Evolutionary conservation across 2,113 vertebrate species (phyloP), one percentile per base, ranked within the genome.

Genomic region (Hoplias malabaricus): DNA sequence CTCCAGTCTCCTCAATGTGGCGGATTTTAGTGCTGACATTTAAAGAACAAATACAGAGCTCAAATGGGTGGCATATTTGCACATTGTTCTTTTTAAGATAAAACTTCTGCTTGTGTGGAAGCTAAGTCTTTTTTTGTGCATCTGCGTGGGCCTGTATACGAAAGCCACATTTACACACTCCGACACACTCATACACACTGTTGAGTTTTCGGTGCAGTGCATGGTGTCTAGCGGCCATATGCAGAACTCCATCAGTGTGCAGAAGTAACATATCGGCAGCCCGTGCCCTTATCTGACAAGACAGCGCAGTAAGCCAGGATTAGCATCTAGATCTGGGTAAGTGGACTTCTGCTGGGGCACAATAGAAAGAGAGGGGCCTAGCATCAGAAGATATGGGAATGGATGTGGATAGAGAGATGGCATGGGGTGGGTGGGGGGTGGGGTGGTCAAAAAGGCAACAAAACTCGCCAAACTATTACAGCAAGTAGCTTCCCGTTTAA

Each of bases 251-350:
- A 83, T 89, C 89, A 88, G 86, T 89, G 85, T 87, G 86, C 79
- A 84, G 78, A 86, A 89, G 85, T 88, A 84, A 79, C 85, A 85
- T 85, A 85, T 80, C 84, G 80, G 84, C 77, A 75, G 78, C 82
- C 80, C 84, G 86, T 73, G 81, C 86, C 85, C 91, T 93, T 93
- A 93, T 93, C 92, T 54, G 85, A 78, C 86, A 82, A 83, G 87
- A 85, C 91, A 92, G 92, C 85, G 82, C 81, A 82, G 88, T 93
- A 92, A 92, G 88, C 91, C 88, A 86, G 90, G 92, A 93, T 93
- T 92, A 92, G 85, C 90, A 91, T 93, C 91, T 93, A 89, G 87
- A 92, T 91, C 87, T 90, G 87, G 75, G 82, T 90, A 91, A 89
- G 74, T 85, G 90, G 90, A 91, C 91, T 86, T 91, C 89, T 84